Base-by-base conservation (phyloP, 2,797 vertebrate genomes). In the Malacoraja senta region DNA sequence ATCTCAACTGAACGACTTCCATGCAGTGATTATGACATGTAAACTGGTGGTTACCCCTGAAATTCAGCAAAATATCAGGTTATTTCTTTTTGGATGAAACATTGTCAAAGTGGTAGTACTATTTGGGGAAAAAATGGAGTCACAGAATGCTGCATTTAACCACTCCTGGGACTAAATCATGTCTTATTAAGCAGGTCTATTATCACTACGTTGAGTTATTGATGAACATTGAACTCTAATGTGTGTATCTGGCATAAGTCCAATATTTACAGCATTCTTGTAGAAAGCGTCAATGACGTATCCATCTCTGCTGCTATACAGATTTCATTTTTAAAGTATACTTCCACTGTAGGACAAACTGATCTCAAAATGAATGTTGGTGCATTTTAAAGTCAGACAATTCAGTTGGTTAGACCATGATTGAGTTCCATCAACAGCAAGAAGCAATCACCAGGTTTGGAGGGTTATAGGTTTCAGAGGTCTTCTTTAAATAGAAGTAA, bases 201-300 rank as follows among this genome's bases (percentile, higher is more conserved):
- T 68, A 32, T 68, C n/a, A 68, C 15, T 1, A n/a, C 35, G 63
- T 88, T 65, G 7, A 68, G 63, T 88, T 88, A 88, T 88, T 88
- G 84, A 68, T 88, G 84, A 88, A 17, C 63, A 68, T 13, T 88
- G 63, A 88, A 68, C 63, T 88, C 84, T 88, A 88, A 88, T 88
- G 19, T 88, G 63, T 68, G 63, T 35, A 63, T 35, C n/a, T 88
- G 84, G 63, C 63, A 35, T 88, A 26, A 32, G 58, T 68, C n/a
- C 84, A 88, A 68, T 88, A 88, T 88, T 88, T 88, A 68, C n/a
- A 88, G 84, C 63, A 68, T 68, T 63, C n/a, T 35, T 68, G 32
- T 8, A 35, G 84, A 32, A 86, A 17, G 61, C 29, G 29, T 63
- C 58, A 86, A 29, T 86, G 61, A 68, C 21, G 84, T 68, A 65